Conservation (phyloP, 2,113 vertebrate species). For the Capricornis sumatraensis region DNA sequence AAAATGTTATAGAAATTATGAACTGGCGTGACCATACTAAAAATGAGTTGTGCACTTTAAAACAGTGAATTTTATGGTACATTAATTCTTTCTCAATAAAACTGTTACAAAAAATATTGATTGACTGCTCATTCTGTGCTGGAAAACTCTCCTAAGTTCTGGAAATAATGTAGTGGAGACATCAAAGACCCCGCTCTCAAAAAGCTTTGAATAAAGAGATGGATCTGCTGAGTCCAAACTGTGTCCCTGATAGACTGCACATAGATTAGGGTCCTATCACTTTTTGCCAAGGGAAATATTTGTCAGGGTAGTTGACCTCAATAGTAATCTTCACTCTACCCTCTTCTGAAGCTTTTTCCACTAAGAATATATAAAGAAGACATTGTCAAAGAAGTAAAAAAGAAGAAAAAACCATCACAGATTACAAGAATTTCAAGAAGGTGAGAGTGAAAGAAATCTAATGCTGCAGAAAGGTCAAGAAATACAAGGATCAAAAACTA, state of each 20-base stretch:
- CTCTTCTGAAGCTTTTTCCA: neutral
- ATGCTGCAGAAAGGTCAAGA: neutral
- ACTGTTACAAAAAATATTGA: neutral
- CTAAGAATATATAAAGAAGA: neutral
- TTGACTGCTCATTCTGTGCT: neutral
- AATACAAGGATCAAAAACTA: neutral
- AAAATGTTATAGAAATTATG: neutral
- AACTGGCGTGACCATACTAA: neutral
- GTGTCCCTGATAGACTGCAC: neutral
- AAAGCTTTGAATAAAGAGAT: neutral
- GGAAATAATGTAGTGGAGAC: neutral
- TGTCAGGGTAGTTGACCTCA: neutral
- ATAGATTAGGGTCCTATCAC: neutral
- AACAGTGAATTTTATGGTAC: neutral
- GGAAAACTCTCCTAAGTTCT: neutral
- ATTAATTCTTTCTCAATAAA: neutral
- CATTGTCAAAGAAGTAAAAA: neutral
- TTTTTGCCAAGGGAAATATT: conserved; percentile 20
- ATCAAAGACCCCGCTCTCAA: neutral
- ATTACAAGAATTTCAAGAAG: neutral
- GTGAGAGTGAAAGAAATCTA: neutral
- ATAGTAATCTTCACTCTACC: neutral
- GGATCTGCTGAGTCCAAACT: neutral
- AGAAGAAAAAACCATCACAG: neutral
- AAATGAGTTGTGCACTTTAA: neutral